Evolutionary conservation across 1,140 invertebrate species (phyloP).

Genomic region (Octopus bimaculoides): DNA sequence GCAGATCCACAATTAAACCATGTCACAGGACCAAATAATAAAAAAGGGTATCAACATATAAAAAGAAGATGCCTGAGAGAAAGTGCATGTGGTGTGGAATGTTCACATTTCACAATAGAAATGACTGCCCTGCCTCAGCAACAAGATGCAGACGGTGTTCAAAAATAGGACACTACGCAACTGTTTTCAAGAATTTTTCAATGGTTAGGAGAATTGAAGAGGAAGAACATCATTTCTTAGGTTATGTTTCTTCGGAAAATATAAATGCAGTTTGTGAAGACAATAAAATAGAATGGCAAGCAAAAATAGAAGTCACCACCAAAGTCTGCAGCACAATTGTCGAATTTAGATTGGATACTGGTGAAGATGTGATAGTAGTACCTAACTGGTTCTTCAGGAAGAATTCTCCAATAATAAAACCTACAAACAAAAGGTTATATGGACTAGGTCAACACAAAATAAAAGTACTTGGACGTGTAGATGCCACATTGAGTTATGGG

Average conservation of each 20-base stretch:
- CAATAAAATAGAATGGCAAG: neutral
- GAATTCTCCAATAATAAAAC: constrained; percentile 8
- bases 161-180: neutral
- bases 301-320: neutral
- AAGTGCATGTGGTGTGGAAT: neutral
- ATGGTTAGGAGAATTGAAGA: neutral
- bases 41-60: neutral
- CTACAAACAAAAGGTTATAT: constrained; percentile 1
- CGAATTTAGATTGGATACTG: constrained; percentile 8
- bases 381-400: neutral
- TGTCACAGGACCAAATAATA: neutral
- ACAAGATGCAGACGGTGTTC: neutral
- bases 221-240: neutral
- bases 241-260: neutral
- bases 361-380: neutral
- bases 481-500: neutral
- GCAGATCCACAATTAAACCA: neutral
- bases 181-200: neutral
- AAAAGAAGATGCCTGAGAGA: neutral
- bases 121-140: neutral
- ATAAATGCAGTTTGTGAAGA: neutral
- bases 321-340: neutral
- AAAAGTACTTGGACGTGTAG: neutral
- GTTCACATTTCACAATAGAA: neutral
- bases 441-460: neutral